Evolutionary conservation across 2,888 invertebrate genomes (phyloP).

Genomic region (Platerodrilus igneus): DNA sequence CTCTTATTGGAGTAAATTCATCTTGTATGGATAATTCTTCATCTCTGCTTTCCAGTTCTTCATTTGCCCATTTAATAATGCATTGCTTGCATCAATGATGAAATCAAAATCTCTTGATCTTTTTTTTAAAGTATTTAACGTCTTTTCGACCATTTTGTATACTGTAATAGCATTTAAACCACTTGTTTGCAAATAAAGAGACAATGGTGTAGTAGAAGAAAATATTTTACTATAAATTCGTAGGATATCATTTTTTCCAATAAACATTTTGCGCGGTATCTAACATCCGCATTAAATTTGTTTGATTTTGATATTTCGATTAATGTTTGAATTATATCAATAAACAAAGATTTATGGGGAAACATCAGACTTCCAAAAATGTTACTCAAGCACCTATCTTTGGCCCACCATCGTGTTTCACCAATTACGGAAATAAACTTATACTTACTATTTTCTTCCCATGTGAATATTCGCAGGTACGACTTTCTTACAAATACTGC

Average conservation of each 20-base stretch:
- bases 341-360: too few species aligned
- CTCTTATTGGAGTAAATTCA: too few species aligned
- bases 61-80: conserved; percentile 1
- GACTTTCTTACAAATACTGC: conserved; percentile 4
- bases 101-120: not conserved
- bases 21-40: too few species aligned
- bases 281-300: too few species aligned
- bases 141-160: conserved; percentile 2
- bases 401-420: conserved; percentile 7
- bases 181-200: not conserved
- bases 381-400: not conserved
- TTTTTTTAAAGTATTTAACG: not conserved
- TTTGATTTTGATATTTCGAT: too few species aligned
- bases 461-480: conserved; percentile 1
- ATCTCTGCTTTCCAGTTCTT: too few species aligned
- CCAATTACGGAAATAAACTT: not conserved
- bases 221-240: conserved; percentile 1
- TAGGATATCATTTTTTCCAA: not conserved
- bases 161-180: not conserved
- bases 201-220: conserved; percentile 2
- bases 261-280: too few species aligned
- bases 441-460: not conserved
- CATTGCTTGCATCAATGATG: not conserved
- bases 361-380: too few species aligned
- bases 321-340: too few species aligned